These are phyloP conservation scores for Drosophila sulfurigaster DNA, from an alignment of 1,140 invertebrate species.

Conservation along the genomic window DNA sequence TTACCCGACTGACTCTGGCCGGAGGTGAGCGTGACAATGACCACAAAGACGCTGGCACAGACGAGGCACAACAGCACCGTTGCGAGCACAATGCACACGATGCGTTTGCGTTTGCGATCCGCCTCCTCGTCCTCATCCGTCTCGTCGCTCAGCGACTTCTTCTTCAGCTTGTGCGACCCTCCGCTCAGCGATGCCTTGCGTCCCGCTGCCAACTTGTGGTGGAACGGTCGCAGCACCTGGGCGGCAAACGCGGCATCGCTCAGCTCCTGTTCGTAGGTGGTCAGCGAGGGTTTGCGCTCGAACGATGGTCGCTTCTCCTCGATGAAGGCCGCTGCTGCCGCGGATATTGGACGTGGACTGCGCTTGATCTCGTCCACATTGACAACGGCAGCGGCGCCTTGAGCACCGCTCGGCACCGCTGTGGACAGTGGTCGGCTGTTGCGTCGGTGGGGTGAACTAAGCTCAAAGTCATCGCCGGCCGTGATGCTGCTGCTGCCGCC, in stretches of 20 bases:
- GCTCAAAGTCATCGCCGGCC: constrained; percentile 77
- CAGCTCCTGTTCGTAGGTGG: constrained; percentile 73
- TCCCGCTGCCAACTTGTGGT: constrained; percentile 75
- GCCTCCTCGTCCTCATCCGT: constrained; percentile 85
- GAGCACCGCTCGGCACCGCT: constrained; percentile 54
- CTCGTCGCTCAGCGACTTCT: constrained; percentile 82
- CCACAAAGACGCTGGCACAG: constrained; percentile 88
- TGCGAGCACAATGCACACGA: constrained; percentile 88
- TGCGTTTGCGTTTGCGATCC: constrained; percentile 87
- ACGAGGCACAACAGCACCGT: constrained; percentile 89
- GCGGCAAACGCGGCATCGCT: constrained; percentile 77
- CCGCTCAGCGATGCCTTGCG: constrained; percentile 75
- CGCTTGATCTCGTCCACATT: constrained; percentile 77
- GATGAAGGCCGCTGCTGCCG: constrained; percentile 70
- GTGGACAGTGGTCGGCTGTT: constrained; percentile 81
- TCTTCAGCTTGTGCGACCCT: constrained; percentile 73
- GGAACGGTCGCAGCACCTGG: constrained; percentile 79
- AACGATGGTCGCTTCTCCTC: constrained; percentile 84
- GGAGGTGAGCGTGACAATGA: constrained; percentile 90
- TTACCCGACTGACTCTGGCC: constrained; percentile 86
- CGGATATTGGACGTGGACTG: constrained; percentile 76
- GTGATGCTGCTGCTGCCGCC: constrained; percentile 53
- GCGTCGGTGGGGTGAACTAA: constrained; percentile 83
- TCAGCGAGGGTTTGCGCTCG: constrained; percentile 74
- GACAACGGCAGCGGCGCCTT: constrained; percentile 20